phyloP scores from a whole-genome alignment of 2,797 vertebrate species.

The Sus cebifrons region DNA sequence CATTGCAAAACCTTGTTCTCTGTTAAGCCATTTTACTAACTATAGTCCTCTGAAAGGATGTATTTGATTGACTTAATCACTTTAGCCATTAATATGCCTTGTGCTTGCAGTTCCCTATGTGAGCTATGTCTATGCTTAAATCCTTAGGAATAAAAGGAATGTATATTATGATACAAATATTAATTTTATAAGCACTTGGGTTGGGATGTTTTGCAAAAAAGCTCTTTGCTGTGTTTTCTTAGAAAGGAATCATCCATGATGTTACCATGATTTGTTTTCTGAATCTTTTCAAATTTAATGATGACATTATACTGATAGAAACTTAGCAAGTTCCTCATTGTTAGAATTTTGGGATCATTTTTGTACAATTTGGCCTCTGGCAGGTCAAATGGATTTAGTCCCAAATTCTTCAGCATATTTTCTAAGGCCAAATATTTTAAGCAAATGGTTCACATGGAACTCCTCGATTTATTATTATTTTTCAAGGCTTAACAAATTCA shows the following conservation, averaged over 20 bases:
- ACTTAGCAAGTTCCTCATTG: slow-evolving; percentile 98
- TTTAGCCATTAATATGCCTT: slow-evolving; percentile 96
- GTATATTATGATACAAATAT: slow-evolving; percentile 97
- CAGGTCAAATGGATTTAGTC: slow-evolving; percentile 97
- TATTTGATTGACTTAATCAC: slow-evolving; percentile 97
- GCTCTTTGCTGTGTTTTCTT: slow-evolving; percentile 97
- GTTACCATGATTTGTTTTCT: slow-evolving; percentile 99
- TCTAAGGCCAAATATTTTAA: slow-evolving; percentile 97
- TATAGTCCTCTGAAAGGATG: slow-evolving; percentile 95
- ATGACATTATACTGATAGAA: slow-evolving; percentile 99
- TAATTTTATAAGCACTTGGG: slow-evolving; percentile 95
- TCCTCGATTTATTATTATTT: slow-evolving; percentile 97
- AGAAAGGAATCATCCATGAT: slow-evolving; percentile 98
- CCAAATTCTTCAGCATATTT: slow-evolving; percentile 99
- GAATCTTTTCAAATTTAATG: slow-evolving; percentile 97
- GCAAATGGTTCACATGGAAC: slow-evolving; percentile 96
- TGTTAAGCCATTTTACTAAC: slow-evolving; percentile 96
- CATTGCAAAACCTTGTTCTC: slow-evolving; percentile 90
- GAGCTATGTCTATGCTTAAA: slow-evolving; percentile 96
- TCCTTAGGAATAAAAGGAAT: slow-evolving; percentile 98
- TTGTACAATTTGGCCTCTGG: slow-evolving; percentile 98
- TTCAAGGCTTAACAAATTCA: slow-evolving; percentile 98
- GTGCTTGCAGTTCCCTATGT: slow-evolving; percentile 96
- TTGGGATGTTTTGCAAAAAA: slow-evolving; percentile 97
- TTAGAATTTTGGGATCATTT: slow-evolving; percentile 98